A percentile compares a stretch with the other conserved stretches of the same genome.
phyloP scores from a whole-genome alignment of 2,888 invertebrate species.

The Metallyticus violacea region DNA sequence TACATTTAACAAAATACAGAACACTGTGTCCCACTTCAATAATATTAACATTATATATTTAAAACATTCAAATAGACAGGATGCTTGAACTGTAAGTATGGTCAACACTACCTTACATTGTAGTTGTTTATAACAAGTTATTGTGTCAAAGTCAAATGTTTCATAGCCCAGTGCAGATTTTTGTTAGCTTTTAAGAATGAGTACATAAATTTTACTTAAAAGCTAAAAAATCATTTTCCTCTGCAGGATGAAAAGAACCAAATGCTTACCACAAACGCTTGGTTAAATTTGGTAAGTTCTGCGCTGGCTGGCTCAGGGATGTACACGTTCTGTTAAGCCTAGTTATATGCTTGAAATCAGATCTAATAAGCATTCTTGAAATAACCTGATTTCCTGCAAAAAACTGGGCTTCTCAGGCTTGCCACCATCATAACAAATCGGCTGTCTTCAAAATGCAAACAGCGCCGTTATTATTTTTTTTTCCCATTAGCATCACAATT shows the following conservation, averaged over 20 bases:
- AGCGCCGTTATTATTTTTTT: not conserved
- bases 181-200: not conserved
- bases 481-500: not conserved
- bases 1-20: too few species aligned
- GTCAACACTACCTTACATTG: too few species aligned
- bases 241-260: slow-evolving; percentile 60
- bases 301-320: slow-evolving; percentile 18
- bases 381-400: slow-evolving; percentile 18
- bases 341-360: not conserved
- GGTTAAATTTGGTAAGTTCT: slow-evolving; percentile 58
- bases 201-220: slow-evolving; percentile 12
- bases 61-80: too few species aligned
- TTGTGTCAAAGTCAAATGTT: too few species aligned
- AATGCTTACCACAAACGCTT: slow-evolving; percentile 59
- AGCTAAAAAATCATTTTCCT: slow-evolving; percentile 29
- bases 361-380: not conserved
- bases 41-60: too few species aligned
- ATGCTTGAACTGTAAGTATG: too few species aligned
- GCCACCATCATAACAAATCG: slow-evolving; percentile 4
- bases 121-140: too few species aligned
- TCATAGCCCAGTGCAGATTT: not conserved
- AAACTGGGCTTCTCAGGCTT: slow-evolving; percentile 24
- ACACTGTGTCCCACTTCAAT: too few species aligned
- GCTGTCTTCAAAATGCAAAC: not conserved
- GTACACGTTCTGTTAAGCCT: not conserved